These are phyloP conservation scores for Phalacrocorax brasilianus DNA, from an alignment of 2,113 vertebrate genomes.

Conservation along the genomic window DNA sequence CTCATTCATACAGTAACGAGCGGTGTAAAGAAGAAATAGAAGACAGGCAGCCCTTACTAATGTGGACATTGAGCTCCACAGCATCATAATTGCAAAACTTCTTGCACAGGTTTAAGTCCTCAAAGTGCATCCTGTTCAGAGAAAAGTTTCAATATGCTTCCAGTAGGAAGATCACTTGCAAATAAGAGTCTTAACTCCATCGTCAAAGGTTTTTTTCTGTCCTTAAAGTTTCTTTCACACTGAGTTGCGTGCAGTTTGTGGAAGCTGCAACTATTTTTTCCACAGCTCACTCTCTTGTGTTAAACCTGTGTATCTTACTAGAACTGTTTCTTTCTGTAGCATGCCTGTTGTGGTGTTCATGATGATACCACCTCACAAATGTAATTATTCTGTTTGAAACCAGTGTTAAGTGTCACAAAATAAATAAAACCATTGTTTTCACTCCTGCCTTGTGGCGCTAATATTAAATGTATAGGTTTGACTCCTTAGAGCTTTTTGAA, in stretches of 20 bases:
- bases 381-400: constrained; percentile 30
- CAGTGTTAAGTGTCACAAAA: not conserved
- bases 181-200: not conserved
- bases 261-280: not conserved
- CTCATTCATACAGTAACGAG: not conserved
- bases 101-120: not conserved
- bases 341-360: not conserved
- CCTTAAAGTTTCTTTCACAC: not conserved
- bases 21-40: not conserved
- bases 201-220: not conserved
- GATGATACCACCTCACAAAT: not conserved
- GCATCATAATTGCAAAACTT: not conserved
- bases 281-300: not conserved
- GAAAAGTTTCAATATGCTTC: not conserved
- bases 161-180: not conserved
- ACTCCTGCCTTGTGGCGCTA: not conserved
- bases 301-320: not conserved
- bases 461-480: not conserved
- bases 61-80: not conserved
- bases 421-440: constrained; percentile 37
- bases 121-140: not conserved
- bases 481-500: not conserved
- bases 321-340: constrained; percentile 5
- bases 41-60: not conserved
- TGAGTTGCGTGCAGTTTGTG: not conserved